phyloP scores from a whole-genome alignment of 1,140 invertebrate species.

The Drosophila nikananu region DNA sequence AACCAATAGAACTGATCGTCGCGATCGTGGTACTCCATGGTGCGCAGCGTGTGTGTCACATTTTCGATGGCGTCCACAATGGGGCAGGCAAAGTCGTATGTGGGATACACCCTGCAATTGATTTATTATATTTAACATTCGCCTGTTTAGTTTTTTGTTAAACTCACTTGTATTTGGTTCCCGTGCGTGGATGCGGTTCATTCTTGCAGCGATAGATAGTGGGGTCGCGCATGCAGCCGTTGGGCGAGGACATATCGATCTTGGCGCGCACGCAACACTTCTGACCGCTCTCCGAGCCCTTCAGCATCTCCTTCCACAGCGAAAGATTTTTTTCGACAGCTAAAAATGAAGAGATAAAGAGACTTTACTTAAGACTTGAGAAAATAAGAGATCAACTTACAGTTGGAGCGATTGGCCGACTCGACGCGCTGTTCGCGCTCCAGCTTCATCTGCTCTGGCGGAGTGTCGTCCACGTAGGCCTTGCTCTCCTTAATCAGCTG shows the following conservation, averaged over 20 bases:
- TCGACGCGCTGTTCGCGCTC: conserved; percentile 96
- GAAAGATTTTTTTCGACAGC: conserved; percentile 94
- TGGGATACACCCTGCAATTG: conserved; percentile 96
- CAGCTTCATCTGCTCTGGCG: conserved; percentile 96
- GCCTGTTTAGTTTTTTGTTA: not conserved
- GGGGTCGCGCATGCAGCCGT: conserved; percentile 99
- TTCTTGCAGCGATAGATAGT: conserved; percentile 99
- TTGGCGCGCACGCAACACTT: conserved; percentile 98
- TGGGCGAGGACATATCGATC: conserved; percentile 98
- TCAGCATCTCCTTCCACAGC: conserved; percentile 98
- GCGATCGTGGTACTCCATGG: conserved; percentile 99
- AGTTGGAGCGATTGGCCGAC: conserved; percentile 94
- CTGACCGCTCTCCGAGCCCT: conserved; percentile 91
- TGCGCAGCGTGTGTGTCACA: conserved; percentile 98
- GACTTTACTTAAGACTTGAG: not conserved
- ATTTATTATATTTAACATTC: conserved; percentile 12
- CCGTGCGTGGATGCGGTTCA: conserved; percentile 96
- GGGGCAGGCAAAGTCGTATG: conserved; percentile 99
- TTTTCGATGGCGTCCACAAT: conserved; percentile 99
- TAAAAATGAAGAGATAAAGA: conserved; percentile 77
- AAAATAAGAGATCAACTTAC: conserved; percentile 86
- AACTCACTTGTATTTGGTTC: conserved; percentile 96
- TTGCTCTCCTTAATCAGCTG: conserved; percentile 94
- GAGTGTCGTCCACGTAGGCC: conserved; percentile 99
- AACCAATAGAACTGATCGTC: conserved; percentile 99